Evolutionary conservation across 2,888 invertebrate species (phyloP), one percentile per base, ranked within the genome.

Genomic region (Adelognathus sp.): DNA sequence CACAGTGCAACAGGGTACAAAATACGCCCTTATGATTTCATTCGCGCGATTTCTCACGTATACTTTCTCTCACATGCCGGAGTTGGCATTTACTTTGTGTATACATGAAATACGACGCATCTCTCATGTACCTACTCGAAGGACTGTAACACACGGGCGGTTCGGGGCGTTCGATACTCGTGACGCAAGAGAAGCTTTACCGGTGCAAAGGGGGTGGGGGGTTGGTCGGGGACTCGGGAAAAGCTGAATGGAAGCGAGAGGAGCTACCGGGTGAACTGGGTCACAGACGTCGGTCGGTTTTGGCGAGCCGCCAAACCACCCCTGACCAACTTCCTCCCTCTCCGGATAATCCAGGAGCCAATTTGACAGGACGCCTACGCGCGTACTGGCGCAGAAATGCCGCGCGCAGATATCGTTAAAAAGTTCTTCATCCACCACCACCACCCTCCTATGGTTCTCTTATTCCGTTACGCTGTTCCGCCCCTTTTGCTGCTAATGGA

Each of bases 161-260:
- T 36, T n/a, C 63, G 46, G 14, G 50, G 70, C 86, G 86, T 87
- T 88, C 88, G 87, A 87, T 88, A 88, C 66, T 76, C 41, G 86
- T 88, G 88, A 88, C 88, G 88, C 86, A 87, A 85, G 82, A 83
- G 63, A 46, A 76, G 77, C 79, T 74, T 44, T 24, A 16, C 27
- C 52, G 80, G 50, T 69, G 64, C 70, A 71, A 67, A 73, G 60
- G 46, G 56, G 66, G 54, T 69, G 60, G 46, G 56, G 66, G 54
- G 46, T 72, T 41, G 60, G 74, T 50, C 24, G 31, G 71, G 54
- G 58, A 61, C 63, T 72, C 70, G 52, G 79, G 86, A 88, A 89
- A 89, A 88, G 86, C 87, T 89, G 89, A 89, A 89, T 89, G 89
- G 85, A 88, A 76, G 41, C 21, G 46, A 63, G n/a, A n/a, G n/a